phyloP scores from a whole-genome alignment of 2,113 vertebrate species.

The Acanthisitta chloris region DNA sequence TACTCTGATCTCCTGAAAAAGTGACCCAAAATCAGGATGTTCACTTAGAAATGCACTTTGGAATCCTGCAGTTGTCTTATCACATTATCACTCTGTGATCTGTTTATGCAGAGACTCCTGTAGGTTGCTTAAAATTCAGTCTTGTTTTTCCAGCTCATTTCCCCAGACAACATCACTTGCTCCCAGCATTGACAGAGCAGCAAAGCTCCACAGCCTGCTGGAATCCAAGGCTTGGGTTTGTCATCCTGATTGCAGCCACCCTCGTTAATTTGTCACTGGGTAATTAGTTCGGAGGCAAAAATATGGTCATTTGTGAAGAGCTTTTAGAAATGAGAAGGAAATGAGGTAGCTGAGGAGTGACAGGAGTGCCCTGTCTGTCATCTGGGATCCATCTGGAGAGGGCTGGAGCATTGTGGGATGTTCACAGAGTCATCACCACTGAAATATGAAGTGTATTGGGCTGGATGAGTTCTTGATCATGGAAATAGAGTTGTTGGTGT shows the following conservation, averaged over 20 bases:
- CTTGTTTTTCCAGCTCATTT: neutral
- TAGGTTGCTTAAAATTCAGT: neutral
- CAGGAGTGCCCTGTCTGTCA: too few relatives aligned
- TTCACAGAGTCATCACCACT: neutral
- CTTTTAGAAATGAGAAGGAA: neutral
- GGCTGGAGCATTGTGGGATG: neutral
- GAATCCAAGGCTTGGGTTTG: neutral
- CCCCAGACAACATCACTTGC: neutral
- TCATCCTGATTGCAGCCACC: neutral
- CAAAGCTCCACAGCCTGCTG: neutral
- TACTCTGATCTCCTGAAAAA: too few relatives aligned
- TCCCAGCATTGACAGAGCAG: neutral
- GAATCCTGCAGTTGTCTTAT: neutral
- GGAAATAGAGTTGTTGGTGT: neutral
- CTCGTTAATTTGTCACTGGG: neutral
- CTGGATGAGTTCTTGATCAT: neutral
- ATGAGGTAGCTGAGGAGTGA: neutral
- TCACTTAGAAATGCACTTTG: neutral
- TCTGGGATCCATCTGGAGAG: neutral
- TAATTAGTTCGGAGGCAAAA: neutral
- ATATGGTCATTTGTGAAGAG: neutral
- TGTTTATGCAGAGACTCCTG: neutral
- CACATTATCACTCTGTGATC: neutral
- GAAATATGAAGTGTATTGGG: neutral
- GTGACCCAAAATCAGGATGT: neutral